phyloP scores from a whole-genome alignment of 2,797 vertebrate species.

The Ptychadena robeensis region DNA sequence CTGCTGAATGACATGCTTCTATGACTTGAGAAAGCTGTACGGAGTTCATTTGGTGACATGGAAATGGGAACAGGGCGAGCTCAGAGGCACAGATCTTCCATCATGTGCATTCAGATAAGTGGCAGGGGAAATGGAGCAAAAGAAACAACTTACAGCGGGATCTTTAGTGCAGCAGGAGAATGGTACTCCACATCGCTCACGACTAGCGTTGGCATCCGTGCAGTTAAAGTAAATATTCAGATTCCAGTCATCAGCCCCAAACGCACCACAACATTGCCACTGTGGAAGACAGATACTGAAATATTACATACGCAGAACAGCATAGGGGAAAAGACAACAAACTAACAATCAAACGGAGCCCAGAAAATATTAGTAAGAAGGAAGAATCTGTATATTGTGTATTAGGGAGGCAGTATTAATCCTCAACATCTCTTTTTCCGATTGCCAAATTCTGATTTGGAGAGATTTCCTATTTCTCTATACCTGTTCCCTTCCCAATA shows the following conservation, averaged over 20 bases:
- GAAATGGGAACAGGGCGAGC: not conserved
- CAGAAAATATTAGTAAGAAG: no score
- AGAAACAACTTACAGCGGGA: slow-evolving; percentile 84
- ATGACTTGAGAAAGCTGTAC: not conserved
- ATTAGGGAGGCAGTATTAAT: no score
- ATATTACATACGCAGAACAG: not conserved
- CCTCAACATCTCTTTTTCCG: no score
- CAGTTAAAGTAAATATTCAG: slow-evolving; percentile 99
- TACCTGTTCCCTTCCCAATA: no score
- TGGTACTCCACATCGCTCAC: slow-evolving; percentile 95
- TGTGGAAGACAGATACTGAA: slow-evolving; percentile 68
- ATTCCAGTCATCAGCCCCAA: slow-evolving; percentile 97
- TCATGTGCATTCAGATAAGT: not conserved
- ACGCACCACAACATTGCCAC: slow-evolving; percentile 99
- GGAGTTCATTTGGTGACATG: not conserved
- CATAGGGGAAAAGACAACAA: not conserved
- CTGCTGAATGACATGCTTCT: not conserved
- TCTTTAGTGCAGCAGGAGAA: slow-evolving; percentile 99
- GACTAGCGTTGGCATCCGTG: slow-evolving; percentile 95
- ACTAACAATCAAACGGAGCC: no score
- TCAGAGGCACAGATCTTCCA: not conserved
- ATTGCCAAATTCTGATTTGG: no score
- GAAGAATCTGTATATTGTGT: no score
- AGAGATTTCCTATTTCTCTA: no score
- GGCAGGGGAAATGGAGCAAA: not conserved